Base-by-base conservation (phyloP, 2,797 vertebrate genomes). In the Cyclura pinguis region DNA sequence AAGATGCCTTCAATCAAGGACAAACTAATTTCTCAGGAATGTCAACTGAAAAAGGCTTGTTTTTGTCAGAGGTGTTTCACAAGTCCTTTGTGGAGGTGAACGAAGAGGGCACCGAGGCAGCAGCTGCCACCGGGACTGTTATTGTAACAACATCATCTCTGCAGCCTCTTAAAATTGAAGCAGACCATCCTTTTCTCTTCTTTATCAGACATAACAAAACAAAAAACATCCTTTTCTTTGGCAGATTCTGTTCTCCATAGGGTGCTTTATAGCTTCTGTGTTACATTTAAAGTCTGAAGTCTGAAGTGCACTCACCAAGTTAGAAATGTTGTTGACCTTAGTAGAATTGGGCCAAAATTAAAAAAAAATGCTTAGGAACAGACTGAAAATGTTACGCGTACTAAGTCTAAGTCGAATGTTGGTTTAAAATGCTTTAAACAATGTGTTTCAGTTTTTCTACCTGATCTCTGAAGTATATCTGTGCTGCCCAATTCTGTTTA, bases 71-170 rank as follows among this genome's bases (percentile, higher is more conserved):
- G 84, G 97, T 98, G 62, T 93, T 98, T 94, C 99, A 99, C 95
- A 98, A 98, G 93, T 96, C 98, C 73, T 98, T 98, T 67, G 95
- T 98, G 59, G 98, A 99, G 80, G 96, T 99, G 84, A 98, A 97
- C 1, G 98, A 99, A 93, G 97, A 98, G 93, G 98, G 98, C 20
- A 99, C 98, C 0, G 98, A 99, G 94, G 98, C 98, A 0, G 95
- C 98, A 0, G 98, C 97, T 16, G 97, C 98, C 84, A 98, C 98
- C 5, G 95, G 89, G 74, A 95, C 35, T 35, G 85, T 92, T 32
- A 27, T 96, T 52, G 1, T 4, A 8, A 1, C 76, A 20, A 94
- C 95, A 90, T 93, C 80, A 0, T 92, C 14, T 87, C 0, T 55
- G 64, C 93, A 86, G 5, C 55, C 24, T 5, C 13, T 91, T 0